These are phyloP conservation scores for Steatornis caripensis DNA, from an alignment of 2,113 vertebrate species.

Conservation along the genomic window DNA sequence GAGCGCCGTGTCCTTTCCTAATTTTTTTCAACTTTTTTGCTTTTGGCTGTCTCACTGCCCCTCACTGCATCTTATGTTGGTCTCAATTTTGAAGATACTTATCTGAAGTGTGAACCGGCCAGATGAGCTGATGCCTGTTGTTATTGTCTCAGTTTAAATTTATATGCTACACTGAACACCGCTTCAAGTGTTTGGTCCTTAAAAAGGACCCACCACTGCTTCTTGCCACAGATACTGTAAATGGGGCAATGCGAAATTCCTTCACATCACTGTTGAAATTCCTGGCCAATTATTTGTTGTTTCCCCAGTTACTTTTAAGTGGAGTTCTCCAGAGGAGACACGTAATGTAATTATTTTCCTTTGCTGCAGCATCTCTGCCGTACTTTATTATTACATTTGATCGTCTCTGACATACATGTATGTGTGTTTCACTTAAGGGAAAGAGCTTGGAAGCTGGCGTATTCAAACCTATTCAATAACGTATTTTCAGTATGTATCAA, in stretches of 20 bases:
- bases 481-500: background rate
- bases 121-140: constrained; percentile 1
- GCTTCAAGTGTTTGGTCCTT: background rate
- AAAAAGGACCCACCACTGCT: background rate
- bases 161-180: background rate
- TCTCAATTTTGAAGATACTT: background rate
- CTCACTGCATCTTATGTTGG: background rate
- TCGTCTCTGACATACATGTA: background rate
- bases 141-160: background rate
- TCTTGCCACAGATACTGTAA: background rate
- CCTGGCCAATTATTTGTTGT: background rate
- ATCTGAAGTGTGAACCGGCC: constrained; percentile 9
- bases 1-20: background rate
- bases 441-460: background rate
- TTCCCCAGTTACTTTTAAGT: background rate
- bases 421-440: background rate
- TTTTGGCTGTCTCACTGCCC: background rate
- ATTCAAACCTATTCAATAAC: background rate
- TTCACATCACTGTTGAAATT: background rate
- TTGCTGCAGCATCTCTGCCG: background rate
- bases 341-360: background rate
- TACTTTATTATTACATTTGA: background rate
- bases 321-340: background rate
- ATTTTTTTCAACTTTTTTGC: background rate
- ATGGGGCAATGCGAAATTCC: background rate